phyloP scores from a whole-genome alignment of 2,888 invertebrate species.

The Spicauda simplicius region DNA sequence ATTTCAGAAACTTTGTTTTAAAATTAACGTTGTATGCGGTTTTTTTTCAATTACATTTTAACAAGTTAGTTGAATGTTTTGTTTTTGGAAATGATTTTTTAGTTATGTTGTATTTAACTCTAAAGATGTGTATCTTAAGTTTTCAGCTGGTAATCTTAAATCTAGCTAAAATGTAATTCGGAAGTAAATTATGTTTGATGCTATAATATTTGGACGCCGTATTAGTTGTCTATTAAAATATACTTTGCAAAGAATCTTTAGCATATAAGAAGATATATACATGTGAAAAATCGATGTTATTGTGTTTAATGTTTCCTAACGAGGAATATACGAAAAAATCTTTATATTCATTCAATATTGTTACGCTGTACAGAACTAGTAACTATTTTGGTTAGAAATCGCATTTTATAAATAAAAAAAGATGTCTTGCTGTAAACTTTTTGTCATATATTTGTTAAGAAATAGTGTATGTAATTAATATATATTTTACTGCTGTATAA shows the following conservation, averaged over 20 bases:
- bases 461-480: conserved; percentile 4
- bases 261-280: conserved; percentile 5
- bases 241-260: conserved; percentile 19
- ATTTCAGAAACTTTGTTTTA: conserved; percentile 5
- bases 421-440: neutral
- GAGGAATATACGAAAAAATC: neutral
- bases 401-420: conserved; percentile 6
- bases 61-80: conserved; percentile 19
- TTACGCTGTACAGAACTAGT: neutral
- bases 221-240: conserved; percentile 1
- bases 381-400: neutral
- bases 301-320: neutral
- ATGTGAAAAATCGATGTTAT: neutral
- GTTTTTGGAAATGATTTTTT: conserved; percentile 14
- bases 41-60: conserved; percentile 7
- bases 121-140: neutral
- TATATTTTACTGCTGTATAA: conserved; percentile 13
- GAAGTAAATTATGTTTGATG: neutral
- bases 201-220: neutral
- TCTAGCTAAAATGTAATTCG: neutral
- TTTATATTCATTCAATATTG: neutral
- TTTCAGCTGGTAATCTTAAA: neutral
- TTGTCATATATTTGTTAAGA: neutral
- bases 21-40: neutral
- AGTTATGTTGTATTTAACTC: conserved; percentile 5